These are phyloP conservation scores for Dorcus parallelipipedus DNA, from an alignment of 2,888 invertebrate genomes.

Conservation along the genomic window DNA sequence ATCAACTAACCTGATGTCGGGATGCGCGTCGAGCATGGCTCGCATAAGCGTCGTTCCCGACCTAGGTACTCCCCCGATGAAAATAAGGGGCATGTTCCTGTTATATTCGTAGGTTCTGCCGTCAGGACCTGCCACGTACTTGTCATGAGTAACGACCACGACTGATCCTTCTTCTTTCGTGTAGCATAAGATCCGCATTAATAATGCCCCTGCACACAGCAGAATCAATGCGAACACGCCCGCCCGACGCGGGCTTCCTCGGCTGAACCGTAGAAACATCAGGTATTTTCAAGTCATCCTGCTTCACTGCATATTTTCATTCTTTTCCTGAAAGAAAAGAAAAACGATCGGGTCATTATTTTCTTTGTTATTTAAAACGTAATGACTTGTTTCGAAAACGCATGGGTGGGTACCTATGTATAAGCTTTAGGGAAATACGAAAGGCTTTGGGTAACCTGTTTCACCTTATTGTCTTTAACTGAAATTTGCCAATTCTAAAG, in stretches of 20 bases:
- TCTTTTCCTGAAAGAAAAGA: too few species aligned
- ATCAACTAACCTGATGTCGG: conserved; percentile 73
- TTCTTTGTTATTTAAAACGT: too few species aligned
- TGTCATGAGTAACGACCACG: conserved; percentile 49
- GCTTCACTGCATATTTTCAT: too few species aligned
- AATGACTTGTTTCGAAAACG: too few species aligned
- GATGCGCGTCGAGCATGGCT: conserved; percentile 97
- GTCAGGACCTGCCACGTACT: conserved; percentile 62
- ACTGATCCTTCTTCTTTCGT: conserved; percentile 15
- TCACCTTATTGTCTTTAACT: too few species aligned
- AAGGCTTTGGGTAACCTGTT: too few species aligned
- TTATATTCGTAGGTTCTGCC: conserved; percentile 71
- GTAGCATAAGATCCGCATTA: conserved; percentile 37
- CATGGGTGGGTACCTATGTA: too few species aligned
- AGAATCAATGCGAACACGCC: conserved; percentile 45
- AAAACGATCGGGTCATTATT: too few species aligned
- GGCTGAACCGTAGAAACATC: conserved; percentile 11
- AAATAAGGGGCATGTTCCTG: conserved; percentile 88
- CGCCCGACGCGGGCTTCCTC: conserved; percentile 45
- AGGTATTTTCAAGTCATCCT: background rate
- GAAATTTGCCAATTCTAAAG: too few species aligned
- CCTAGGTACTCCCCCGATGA: conserved; percentile 96
- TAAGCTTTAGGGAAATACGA: too few species aligned
- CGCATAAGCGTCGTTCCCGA: conserved; percentile 97
- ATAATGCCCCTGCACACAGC: conserved; percentile 44